Evolutionary conservation across 2,113 vertebrate genomes (phyloP).

Genomic region (Prunella fulvescens): DNA sequence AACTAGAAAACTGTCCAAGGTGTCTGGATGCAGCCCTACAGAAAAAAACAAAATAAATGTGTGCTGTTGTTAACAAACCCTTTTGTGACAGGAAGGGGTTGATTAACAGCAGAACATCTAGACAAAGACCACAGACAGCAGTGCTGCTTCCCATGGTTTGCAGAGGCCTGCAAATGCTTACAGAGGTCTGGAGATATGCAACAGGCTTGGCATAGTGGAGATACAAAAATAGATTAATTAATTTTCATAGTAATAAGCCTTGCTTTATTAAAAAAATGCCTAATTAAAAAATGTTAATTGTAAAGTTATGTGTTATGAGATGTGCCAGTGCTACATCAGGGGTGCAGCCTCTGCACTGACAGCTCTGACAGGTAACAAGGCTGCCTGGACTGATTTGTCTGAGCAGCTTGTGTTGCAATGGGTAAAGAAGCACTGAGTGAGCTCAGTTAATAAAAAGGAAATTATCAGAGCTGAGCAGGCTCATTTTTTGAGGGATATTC

Average conservation of each 20-base stretch:
- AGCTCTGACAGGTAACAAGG: background rate
- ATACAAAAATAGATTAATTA: background rate
- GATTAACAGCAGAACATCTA: background rate
- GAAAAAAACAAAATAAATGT: background rate
- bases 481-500: background rate
- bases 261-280: background rate
- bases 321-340: background rate
- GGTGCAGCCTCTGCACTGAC: background rate
- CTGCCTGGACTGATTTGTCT: background rate
- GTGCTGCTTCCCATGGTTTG: background rate
- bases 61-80: background rate
- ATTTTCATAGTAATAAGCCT: background rate
- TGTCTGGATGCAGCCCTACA: background rate
- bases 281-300: background rate
- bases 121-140: background rate
- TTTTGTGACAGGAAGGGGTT: background rate
- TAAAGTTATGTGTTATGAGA: background rate
- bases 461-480: background rate
- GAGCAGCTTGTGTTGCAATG: background rate
- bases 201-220: background rate
- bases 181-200: background rate
- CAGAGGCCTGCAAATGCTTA: background rate
- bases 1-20: slow-evolving; percentile 7
- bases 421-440: background rate
- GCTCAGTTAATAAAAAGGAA: background rate